Base-by-base conservation (phyloP, 2,888 invertebrate genomes). In the Anticlea derivata region DNA sequence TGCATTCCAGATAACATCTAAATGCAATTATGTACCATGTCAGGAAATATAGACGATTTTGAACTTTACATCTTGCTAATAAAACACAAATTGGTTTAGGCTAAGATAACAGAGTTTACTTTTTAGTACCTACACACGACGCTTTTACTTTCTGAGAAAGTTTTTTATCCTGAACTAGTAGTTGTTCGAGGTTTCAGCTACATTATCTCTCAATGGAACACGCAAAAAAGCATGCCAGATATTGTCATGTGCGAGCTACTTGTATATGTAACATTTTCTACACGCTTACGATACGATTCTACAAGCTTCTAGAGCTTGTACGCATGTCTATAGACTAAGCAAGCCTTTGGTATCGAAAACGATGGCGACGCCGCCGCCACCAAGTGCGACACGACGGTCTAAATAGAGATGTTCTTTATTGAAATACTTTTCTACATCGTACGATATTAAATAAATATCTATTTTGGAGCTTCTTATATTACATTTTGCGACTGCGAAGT, bases 1-100 rank as follows among this genome's bases (percentile, higher is more conserved):
- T 58, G 54, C 50, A 60, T 44, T 26, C 11, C 17, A 29, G 45
- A 34, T 46, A 51, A 39, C 38, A 40, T 41, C 41, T 41, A 23
- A 37, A 40, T 40, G 48, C 48, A 48, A 44, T 34, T 34, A 40
- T 31, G 34, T 31, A 22, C 11, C 11, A 10, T 17, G 34, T 6
- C 10, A 12, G 27, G 38, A 44, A 8, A 26, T 5, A 10, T 4
- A 2, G 6, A 33, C 2, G 23, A 50, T 38, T 6, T 38, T 38
- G 33, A 29, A 44, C 33, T 23, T 29, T 39, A 39, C 7, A 10
- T 7, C n/a, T 7, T n/a, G n/a, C 12, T n/a, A 20, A 39, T 38
- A 50, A 12, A 13, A 8, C 13, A 10, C 22, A 40, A 13, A 30
- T 11, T 12, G 11, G 29, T 6, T 3, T 6, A 22, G 3, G 13